phyloP scores from a whole-genome alignment of 2,797 vertebrate species.

The Cuniculus paca region DNA sequence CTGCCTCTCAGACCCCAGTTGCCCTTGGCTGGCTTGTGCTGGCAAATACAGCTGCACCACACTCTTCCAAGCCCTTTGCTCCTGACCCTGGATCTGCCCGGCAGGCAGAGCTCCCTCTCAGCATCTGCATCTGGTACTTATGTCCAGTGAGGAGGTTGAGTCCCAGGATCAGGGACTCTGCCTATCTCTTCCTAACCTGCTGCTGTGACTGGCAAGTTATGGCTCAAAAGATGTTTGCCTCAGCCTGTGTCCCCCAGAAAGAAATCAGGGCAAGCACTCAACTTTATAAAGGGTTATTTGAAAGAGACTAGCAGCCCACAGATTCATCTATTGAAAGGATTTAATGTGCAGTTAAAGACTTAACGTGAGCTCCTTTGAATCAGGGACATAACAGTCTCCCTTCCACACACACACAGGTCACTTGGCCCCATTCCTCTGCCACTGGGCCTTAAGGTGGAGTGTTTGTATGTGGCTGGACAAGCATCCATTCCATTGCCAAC shows the following conservation, averaged over 20 bases:
- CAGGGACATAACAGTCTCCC: not conserved
- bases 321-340: not conserved
- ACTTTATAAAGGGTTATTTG: not conserved
- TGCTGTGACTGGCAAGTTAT: not conserved
- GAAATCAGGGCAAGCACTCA: not conserved
- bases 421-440: not conserved
- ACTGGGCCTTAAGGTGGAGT: not conserved
- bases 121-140: not conserved
- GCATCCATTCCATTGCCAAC: not conserved
- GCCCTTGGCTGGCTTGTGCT: not conserved
- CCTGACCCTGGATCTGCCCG: not conserved
- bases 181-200: not conserved
- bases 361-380: not conserved
- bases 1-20: not conserved
- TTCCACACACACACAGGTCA: not conserved
- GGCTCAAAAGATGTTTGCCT: not conserved
- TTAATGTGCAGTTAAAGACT: not conserved
- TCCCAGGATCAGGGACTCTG: not conserved
- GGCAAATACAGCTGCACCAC: not conserved
- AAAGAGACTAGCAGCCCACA: not conserved
- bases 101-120: not conserved
- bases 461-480: not conserved
- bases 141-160: too few relatives aligned
- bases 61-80: not conserved
- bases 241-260: not conserved